These are phyloP conservation scores for Lacerta viridis DNA, from an alignment of 2,797 vertebrate species.

Conservation along the genomic window DNA sequence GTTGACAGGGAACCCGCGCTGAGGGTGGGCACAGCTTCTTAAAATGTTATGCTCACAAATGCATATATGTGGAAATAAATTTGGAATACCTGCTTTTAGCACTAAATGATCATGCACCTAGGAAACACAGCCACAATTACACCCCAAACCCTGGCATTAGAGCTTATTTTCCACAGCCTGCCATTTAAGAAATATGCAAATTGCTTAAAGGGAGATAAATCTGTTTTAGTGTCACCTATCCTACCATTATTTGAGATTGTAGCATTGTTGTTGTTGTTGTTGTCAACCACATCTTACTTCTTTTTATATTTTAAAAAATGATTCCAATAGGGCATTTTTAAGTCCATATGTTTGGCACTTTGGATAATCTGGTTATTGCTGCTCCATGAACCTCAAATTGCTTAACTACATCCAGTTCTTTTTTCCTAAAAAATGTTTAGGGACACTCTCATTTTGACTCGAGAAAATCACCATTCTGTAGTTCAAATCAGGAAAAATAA, in stretches of 20 bases:
- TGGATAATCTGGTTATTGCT: background rate
- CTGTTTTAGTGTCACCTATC: background rate
- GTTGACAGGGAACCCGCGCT: slow-evolving; percentile 67
- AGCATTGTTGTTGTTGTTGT: background rate
- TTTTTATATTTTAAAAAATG: too few species aligned
- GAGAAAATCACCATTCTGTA: too few species aligned
- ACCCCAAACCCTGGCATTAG: slow-evolving; percentile 48
- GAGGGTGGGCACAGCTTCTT: slow-evolving; percentile 72
- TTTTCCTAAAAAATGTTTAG: too few species aligned
- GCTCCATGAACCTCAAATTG: background rate
- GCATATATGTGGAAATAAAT: slow-evolving; percentile 53
- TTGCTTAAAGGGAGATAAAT: slow-evolving; percentile 42
- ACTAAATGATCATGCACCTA: slow-evolving; percentile 52
- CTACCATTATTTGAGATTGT: background rate
- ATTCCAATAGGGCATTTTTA: background rate
- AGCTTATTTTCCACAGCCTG: slow-evolving; percentile 44
- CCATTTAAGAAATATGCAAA: slow-evolving; percentile 57
- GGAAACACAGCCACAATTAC: slow-evolving; percentile 34
- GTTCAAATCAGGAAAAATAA: too few species aligned
- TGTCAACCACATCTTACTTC: too few species aligned
- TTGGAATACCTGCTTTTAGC: slow-evolving; percentile 56
- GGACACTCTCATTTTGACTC: too few species aligned
- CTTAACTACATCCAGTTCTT: background rate
- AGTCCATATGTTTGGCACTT: background rate
- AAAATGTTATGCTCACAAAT: slow-evolving; percentile 71